A percentile compares a stretch with the other conserved stretches of the same genome.
phyloP scores from a whole-genome alignment of 2,888 invertebrate species.

The Fabriciana adippe region DNA sequence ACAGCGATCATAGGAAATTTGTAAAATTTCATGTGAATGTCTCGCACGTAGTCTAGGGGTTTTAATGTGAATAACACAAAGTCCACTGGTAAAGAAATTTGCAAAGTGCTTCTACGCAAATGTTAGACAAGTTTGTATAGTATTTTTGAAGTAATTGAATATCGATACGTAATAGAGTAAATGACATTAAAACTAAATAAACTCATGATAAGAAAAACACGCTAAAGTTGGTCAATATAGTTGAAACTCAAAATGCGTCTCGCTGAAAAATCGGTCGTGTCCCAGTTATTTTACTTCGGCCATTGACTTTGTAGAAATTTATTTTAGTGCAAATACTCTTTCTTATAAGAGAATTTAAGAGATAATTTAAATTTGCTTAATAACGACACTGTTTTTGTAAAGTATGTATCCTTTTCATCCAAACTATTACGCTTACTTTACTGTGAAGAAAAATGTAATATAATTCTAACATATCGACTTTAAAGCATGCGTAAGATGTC shows the following conservation, averaged over 20 bases:
- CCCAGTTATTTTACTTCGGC: constrained; percentile 32
- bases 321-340: constrained; percentile 1
- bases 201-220: background rate
- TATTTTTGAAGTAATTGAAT: too few species aligned
- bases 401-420: background rate
- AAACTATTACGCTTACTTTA: background rate
- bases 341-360: too few species aligned
- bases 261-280: constrained; percentile 32
- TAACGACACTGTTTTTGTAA: too few species aligned
- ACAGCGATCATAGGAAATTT: constrained; percentile 1
- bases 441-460: too few species aligned
- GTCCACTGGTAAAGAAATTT: constrained; percentile 46
- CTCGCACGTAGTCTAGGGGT: constrained; percentile 73
- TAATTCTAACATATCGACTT: background rate
- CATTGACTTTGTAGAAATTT: constrained; percentile 28
- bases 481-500: constrained; percentile 1
- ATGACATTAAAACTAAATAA: too few species aligned
- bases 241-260: constrained; percentile 22
- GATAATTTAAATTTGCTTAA: too few species aligned
- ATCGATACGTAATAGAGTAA: too few species aligned
- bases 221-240: constrained; percentile 11
- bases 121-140: too few species aligned
- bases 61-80: constrained; percentile 70
- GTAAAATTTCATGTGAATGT: constrained; percentile 57
- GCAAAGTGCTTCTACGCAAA: background rate